Evolutionary conservation across 2,797 vertebrate species (phyloP), one percentile per base, ranked within the genome.

Genomic region (Urophycis tenuis): DNA sequence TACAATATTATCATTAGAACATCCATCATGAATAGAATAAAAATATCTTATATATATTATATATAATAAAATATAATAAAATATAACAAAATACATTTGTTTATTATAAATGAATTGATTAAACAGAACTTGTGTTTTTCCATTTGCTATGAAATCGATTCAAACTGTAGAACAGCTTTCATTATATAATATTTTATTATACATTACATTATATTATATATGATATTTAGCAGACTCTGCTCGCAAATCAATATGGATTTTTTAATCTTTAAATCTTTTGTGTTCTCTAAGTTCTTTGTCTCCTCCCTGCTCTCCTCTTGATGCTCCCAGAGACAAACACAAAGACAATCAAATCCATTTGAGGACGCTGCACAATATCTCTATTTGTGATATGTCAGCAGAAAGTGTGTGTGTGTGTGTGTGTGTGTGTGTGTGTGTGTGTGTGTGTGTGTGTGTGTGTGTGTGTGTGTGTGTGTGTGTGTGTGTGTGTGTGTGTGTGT

Each of bases 321-420:
- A 15, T 33, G 32, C 69, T 22, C 60, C 64, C 74, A 70, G 33
- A 75, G 60, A 76, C 60, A 69, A 34, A 31, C 75, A 76, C 36
- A 49, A n/a, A 60, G 41, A 30, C 76, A 60, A 33, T 77, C 39
- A 77, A 49, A 45, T 73, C 75, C 69, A 36, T 39, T 14, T 70
- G 60, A 22, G 75, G 12, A 60, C 76, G 45, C 74, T n/a, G 6
- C 45, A 81, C 81, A 81, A 86, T 83, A 60, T 82, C 76, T 85
- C 82, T 60, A 81, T 84, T 90, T 87, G 84, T 82, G 87, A 82
- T 83, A 86, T 88, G 89, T 91, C 88, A 89, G 89, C 89, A 86
- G 81, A 84, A 82, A 17, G 73, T 14, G 53, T 64, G 74, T 67
- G 9, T 60, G 53, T 2, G 2, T 39, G 17, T 77, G 19, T 33